Percentiles rank a stretch among this genome's conserved stretches.
Conservation (phyloP, 2,888 invertebrate species). For the Hemithea aestivaria region DNA sequence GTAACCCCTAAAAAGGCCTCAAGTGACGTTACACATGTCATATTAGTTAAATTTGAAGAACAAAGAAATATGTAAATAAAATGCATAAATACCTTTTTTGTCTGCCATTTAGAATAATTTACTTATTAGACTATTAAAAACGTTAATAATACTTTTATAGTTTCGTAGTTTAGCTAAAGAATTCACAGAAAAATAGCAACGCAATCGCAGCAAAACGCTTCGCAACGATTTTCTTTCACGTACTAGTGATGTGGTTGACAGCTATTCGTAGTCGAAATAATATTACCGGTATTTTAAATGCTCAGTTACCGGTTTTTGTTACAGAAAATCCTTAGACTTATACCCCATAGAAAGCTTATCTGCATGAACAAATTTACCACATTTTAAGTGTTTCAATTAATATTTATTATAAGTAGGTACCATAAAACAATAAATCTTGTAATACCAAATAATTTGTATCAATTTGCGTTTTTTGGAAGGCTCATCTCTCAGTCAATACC, state of each 20-base stretch:
- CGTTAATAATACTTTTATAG: conserved; percentile 47
- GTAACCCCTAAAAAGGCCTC: conserved; percentile 38
- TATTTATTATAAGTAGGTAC: too few species aligned
- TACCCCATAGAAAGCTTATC: too few species aligned
- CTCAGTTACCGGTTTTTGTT: neutral
- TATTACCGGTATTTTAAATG: conserved; percentile 8
- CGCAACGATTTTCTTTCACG: conserved; percentile 47
- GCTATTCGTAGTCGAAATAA: neutral
- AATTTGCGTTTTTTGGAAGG: too few species aligned
- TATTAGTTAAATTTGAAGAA: conserved; percentile 50
- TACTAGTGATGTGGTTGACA: conserved; percentile 40
- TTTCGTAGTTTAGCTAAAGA: conserved; percentile 36
- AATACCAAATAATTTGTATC: too few species aligned
- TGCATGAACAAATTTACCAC: too few species aligned
- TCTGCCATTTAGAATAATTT: conserved; percentile 71
- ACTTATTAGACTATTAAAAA: conserved; percentile 43
- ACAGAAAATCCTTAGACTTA: neutral
- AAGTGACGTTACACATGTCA: conserved; percentile 74
- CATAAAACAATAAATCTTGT: too few species aligned
- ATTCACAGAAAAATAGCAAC: conserved; percentile 31
- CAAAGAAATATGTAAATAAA: conserved; percentile 61
- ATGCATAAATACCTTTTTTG: conserved; percentile 77
- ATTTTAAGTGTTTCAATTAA: too few species aligned
- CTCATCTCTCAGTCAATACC: too few species aligned
- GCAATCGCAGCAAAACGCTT: conserved; percentile 56